Evolutionary conservation across 1,140 invertebrate genomes (phyloP), one percentile per base, ranked within the genome.

Genomic region (Ctenoplectra terminalis): DNA sequence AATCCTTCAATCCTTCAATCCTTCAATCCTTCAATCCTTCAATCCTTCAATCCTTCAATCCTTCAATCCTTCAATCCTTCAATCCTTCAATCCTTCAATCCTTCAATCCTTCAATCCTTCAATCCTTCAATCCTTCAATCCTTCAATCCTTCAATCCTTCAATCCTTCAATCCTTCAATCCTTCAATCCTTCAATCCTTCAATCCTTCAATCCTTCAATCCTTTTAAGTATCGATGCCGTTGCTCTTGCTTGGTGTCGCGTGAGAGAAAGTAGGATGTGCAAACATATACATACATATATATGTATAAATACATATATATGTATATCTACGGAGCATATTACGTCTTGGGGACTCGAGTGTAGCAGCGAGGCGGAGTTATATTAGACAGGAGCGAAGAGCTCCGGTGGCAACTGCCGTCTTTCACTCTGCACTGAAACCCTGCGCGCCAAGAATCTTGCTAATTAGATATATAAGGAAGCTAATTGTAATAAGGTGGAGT

Each of bases 401-500:
- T 92, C 89, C 86, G 88, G 88, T 91, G 82, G 88, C 91, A 92
- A 91, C 90, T 92, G 88, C 82, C 90, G 90, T 91, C 90, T 91
- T 91, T 92, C 90, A 90, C 88, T 91, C 76, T 82, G 82, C 82
- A 90, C 84, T 90, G 89, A 90, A 90, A 90, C 85, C 89, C 88
- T 82, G 76, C 80, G 88, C 83, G 85, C 88, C 88, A 91, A 92
- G 91, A 92, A 92, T 92, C 91, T 91, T 79, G 84, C 90, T 92
- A 92, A 92, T 92, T 92, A 91, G 91, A 92, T 92, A 90, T 90
- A 91, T 91, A 90, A 90, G 90, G 90, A 91, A 90, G 87, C 90
- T 92, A 91, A 92, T 92, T 92, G 91, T 92, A 92, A 92, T 92
- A 92, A 92, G 91, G 84, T 89, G 84, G 91, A 92, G 91, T 92